Evolutionary conservation across 2,797 vertebrate species (phyloP).

Genomic region (Diplodus sargus): DNA sequence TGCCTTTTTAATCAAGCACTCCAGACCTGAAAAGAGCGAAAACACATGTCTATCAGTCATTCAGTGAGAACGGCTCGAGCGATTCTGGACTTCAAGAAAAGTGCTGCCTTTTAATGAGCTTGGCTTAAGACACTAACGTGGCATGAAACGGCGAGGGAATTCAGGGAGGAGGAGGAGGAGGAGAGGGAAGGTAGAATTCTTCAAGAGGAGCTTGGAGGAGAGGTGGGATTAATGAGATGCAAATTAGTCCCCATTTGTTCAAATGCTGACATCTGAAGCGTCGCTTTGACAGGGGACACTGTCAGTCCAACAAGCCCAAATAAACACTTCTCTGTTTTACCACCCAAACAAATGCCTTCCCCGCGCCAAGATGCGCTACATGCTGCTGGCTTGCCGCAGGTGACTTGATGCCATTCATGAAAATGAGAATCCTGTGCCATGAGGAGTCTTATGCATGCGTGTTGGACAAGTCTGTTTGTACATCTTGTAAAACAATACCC

Average conservation of each 20-base stretch:
- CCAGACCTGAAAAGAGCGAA: constrained; percentile 72
- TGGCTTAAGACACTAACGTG: constrained; percentile 70
- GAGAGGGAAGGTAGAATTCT: constrained; percentile 55
- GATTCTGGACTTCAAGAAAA: constrained; percentile 72
- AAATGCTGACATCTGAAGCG: constrained; percentile 75
- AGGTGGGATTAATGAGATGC: constrained; percentile 80
- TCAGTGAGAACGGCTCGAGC: constrained; percentile 46
- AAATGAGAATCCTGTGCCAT: constrained; percentile 64
- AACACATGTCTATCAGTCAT: constrained; percentile 80
- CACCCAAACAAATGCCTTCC: constrained; percentile 66
- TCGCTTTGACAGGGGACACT: constrained; percentile 69
- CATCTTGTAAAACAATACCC: constrained; percentile 75
- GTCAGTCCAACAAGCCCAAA: constrained; percentile 74
- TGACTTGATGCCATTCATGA: constrained; percentile 59
- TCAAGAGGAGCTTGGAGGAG: constrained; percentile 58
- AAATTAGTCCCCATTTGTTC: constrained; percentile 79
- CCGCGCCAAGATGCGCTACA: constrained; percentile 53
- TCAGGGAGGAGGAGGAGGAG: constrained; percentile 35
- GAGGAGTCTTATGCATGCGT: constrained; percentile 45
- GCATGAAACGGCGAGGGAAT: constrained; percentile 57
- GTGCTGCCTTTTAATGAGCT: constrained; percentile 76
- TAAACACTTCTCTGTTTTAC: constrained; percentile 73
- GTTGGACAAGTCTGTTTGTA: constrained; percentile 64
- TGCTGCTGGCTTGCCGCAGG: constrained; percentile 63
- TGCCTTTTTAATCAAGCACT: constrained; percentile 85